Evolutionary conservation across 2,888 invertebrate genomes (phyloP).

Genomic region (Unio pictorum): DNA sequence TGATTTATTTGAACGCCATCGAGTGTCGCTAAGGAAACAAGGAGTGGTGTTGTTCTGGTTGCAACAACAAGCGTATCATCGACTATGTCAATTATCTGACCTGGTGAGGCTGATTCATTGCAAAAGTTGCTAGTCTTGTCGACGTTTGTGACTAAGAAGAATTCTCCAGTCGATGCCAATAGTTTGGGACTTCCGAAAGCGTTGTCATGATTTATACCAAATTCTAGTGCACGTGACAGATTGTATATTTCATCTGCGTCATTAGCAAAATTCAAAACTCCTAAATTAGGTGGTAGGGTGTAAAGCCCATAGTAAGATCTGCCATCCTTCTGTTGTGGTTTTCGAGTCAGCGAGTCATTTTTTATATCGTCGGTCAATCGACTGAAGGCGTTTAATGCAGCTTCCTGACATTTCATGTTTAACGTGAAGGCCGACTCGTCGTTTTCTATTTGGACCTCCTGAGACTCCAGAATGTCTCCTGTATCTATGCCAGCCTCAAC

Average conservation of each 20-base stretch:
- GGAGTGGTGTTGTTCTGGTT: slow-evolving; percentile 23
- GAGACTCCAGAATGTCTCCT: slow-evolving; percentile 43
- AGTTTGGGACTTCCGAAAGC: slow-evolving; percentile 48
- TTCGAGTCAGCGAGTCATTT: slow-evolving; percentile 8
- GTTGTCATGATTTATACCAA: slow-evolving; percentile 45
- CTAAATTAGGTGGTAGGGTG: slow-evolving; percentile 44
- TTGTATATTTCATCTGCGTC: slow-evolving; percentile 27
- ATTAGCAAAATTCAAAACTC: slow-evolving; percentile 34
- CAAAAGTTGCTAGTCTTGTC: slow-evolving; percentile 9
- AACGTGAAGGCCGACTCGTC: slow-evolving; percentile 45
- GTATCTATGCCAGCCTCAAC: slow-evolving; percentile 49
- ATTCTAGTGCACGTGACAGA: slow-evolving; percentile 40
- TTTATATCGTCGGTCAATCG: slow-evolving; percentile 27
- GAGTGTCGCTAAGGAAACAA: slow-evolving; percentile 34
- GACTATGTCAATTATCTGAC: slow-evolving; percentile 35
- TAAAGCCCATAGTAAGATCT: slow-evolving; percentile 44
- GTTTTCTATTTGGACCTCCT: slow-evolving; percentile 28
- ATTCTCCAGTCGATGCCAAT: slow-evolving; percentile 28
- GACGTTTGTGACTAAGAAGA: slow-evolving; percentile 42
- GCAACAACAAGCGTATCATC: slow-evolving; percentile 40
- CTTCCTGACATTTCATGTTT: slow-evolving; percentile 48
- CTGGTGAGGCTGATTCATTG: slow-evolving; percentile 7
- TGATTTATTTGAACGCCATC: slow-evolving; percentile 32
- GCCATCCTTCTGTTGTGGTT: slow-evolving; percentile 20
- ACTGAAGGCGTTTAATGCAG: slow-evolving; percentile 34